These are phyloP conservation scores for Rhodeus uyekii DNA, from an alignment of 2,797 vertebrate genomes.

Conservation along the genomic window DNA sequence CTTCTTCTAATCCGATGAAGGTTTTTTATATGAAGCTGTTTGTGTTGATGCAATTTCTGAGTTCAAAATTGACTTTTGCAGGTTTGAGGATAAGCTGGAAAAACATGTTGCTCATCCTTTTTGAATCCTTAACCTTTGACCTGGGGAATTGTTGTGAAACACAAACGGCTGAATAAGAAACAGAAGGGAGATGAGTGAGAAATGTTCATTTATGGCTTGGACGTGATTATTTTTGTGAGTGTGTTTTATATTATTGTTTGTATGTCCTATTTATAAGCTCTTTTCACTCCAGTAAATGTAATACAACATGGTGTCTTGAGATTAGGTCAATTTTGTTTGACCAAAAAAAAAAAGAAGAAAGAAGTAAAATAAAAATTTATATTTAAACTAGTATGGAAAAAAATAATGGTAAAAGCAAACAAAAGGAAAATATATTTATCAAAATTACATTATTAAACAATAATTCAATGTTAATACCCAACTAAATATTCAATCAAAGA, in stretches of 20 bases:
- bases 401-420: not conserved
- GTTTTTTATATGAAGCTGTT: conserved; percentile 71
- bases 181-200: conserved; percentile 63
- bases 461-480: conserved; percentile 20
- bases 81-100: conserved; percentile 22
- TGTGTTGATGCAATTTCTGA: conserved; percentile 63
- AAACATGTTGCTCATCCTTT: not conserved
- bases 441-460: conserved; percentile 39
- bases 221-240: conserved; percentile 7
- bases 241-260: conserved; percentile 46
- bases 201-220: not conserved
- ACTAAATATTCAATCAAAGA: not conserved
- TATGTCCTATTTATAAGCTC: conserved; percentile 31
- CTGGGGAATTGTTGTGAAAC: conserved; percentile 67
- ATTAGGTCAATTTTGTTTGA: not conserved
- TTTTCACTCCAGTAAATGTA: conserved; percentile 26
- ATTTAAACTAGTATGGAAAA: not conserved
- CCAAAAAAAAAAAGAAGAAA: not conserved
- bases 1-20: conserved; percentile 64
- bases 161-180: conserved; percentile 67
- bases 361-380: not conserved
- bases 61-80: not conserved
- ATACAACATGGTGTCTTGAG: conserved; percentile 14
- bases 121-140: conserved; percentile 38
- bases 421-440: conserved; percentile 24